A percentile compares a stretch with the other conserved stretches of the same genome.
Evolutionary conservation across 2,797 vertebrate species (phyloP).

Genomic region (Alouatta caraya): DNA sequence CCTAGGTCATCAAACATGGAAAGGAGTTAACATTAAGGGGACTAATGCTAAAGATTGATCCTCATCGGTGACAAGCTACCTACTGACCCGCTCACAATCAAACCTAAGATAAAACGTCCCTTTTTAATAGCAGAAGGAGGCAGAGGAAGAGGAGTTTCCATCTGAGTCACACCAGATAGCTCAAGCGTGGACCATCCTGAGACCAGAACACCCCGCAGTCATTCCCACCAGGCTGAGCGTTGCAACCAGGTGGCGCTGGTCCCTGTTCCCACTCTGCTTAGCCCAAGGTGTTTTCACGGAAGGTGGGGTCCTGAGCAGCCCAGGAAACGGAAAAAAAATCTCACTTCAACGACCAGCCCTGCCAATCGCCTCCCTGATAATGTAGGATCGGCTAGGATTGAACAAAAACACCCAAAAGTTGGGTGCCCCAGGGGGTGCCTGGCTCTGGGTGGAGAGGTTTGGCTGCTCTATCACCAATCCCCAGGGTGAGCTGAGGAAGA

Average conservation of each 20-base stretch:
- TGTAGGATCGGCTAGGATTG: not conserved
- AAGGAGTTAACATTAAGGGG: not conserved
- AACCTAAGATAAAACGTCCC: not conserved
- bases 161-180: not conserved
- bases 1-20: slow-evolving; percentile 5
- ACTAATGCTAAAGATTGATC: not conserved
- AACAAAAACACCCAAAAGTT: slow-evolving; percentile 26
- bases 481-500: not conserved
- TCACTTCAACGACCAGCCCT: not conserved
- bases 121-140: not conserved
- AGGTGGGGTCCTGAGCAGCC: not conserved
- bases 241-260: not conserved
- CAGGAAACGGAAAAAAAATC: not conserved
- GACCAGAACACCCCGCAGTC: not conserved
- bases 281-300: not conserved
- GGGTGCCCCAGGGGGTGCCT: not conserved
- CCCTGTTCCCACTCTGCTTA: not conserved
- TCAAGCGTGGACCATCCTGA: not conserved
- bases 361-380: not conserved
- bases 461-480: not conserved
- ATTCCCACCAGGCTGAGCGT: not conserved
- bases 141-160: not conserved
- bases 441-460: not conserved
- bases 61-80: not conserved
- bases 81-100: not conserved